Base-by-base conservation (phyloP, 2,797 vertebrate species). In the Gymnoscopelus microlampas region DNA sequence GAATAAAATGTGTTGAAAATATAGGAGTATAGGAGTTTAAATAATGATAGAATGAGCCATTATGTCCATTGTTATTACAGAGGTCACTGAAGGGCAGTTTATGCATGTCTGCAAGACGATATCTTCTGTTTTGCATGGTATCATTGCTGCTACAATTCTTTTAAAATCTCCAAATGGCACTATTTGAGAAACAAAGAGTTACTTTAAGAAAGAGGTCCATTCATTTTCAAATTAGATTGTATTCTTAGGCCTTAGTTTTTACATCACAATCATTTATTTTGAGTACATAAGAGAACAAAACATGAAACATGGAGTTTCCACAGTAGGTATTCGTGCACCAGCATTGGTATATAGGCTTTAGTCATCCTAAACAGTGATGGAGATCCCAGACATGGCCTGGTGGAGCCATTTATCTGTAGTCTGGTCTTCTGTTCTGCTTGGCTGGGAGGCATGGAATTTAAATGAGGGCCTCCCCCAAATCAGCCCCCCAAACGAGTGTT, bases 391-490 rank as follows among this genome's bases (percentile, higher is more conserved):
- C 87, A 74, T 53, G 77, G 81, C 72, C 87, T 86, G 79, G 78
- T 82, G 87, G 87, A 91, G 88, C 79, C 90, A 85, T 90, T 91
- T 88, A 87, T 89, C 88, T 88, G 76, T 61, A 78, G 85, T 85
- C 83, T 88, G 87, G 66, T 89, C 80, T 75, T 91, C 85, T 71
- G 89, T 89, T 91, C 85, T 88, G 90, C 90, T 85, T 85, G 87
- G 71, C 83, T 89, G 84, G 74, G 71, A 85, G 35, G 80, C 81
- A 86, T 87, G 83, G 87, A 91, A 91, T 89, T 88, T 90, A 89
- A 90, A 90, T 86, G 87, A 88, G 85, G 65, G 39, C 39, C 39
- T 44, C 8, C 39, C 39, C 39, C 9, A 44, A 44, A 44, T 10
- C 39, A 7, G 84, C 87, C 85, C 87, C 79, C 89, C 78, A 77